A percentile compares a stretch with the other conserved stretches of the same genome.
These are phyloP conservation scores for Brienomyrus brachyistius DNA, from an alignment of 2,113 vertebrate genomes.

Conservation along the genomic window DNA sequence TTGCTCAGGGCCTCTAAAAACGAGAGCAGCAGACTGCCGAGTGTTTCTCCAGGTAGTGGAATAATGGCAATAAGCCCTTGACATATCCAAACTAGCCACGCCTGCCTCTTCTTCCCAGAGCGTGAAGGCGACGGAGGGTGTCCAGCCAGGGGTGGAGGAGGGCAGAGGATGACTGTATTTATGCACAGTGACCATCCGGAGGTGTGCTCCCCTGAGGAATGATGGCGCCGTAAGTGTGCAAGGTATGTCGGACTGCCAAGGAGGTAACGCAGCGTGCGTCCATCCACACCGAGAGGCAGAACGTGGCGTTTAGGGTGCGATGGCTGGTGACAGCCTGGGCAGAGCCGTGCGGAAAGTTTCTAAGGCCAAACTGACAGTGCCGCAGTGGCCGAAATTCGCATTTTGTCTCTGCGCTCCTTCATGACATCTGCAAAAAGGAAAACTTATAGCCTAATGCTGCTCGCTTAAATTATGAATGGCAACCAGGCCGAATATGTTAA, in stretches of 20 bases:
- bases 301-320: background rate
- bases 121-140: background rate
- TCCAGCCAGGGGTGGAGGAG: background rate
- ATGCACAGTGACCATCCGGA: background rate
- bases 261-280: background rate
- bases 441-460: background rate
- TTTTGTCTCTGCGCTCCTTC: background rate
- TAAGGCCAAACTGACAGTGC: background rate
- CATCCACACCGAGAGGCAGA: background rate
- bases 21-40: background rate
- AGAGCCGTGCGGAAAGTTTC: background rate
- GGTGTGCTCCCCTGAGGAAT: background rate
- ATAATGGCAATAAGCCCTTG: background rate
- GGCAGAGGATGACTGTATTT: background rate
- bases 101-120: background rate
- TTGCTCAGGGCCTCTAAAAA: background rate
- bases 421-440: background rate
- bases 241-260: background rate
- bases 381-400: background rate
- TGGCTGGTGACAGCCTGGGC: background rate
- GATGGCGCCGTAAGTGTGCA: background rate
- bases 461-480: background rate
- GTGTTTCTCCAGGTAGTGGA: background rate
- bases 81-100: background rate
- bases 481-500: constrained; percentile 1